Evolutionary conservation across 2,797 vertebrate species (phyloP).

Genomic region (Tragelaphus eurycerus): DNA sequence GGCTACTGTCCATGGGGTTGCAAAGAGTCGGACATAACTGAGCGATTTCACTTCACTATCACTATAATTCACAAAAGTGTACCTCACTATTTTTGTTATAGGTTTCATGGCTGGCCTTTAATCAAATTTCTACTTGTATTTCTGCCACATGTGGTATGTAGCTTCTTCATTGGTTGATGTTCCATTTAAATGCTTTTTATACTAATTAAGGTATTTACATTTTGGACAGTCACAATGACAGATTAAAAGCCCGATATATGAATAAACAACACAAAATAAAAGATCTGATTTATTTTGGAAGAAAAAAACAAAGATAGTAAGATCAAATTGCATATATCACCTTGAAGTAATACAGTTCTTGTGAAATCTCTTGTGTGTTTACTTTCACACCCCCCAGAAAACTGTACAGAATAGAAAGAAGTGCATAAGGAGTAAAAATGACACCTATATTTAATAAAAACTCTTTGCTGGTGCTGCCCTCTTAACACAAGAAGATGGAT

Average conservation of each 20-base stretch:
- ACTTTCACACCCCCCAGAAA: slow-evolving; percentile 19
- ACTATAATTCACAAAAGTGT: background rate
- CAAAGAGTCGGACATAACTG: too few species aligned
- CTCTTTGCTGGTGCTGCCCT: background rate
- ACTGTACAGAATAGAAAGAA: background rate
- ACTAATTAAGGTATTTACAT: background rate
- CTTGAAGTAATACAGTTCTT: slow-evolving; percentile 28
- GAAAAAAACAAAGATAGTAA: background rate
- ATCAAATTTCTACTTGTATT: background rate
- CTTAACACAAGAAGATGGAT: background rate
- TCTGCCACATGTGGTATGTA: background rate
- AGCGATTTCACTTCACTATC: too few species aligned
- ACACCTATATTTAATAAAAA: background rate
- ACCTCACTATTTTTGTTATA: background rate
- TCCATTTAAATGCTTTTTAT: background rate
- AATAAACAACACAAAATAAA: background rate
- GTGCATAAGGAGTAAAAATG: background rate
- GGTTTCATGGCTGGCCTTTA: background rate
- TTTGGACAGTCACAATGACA: background rate
- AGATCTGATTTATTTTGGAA: background rate
- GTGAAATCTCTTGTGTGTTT: slow-evolving; percentile 31
- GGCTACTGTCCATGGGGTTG: too few species aligned
- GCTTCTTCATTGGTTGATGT: background rate
- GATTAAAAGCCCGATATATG: background rate
- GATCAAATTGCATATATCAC: background rate